Evolutionary conservation across 2,797 vertebrate genomes (phyloP).

Genomic region (Gallinago stenura): DNA sequence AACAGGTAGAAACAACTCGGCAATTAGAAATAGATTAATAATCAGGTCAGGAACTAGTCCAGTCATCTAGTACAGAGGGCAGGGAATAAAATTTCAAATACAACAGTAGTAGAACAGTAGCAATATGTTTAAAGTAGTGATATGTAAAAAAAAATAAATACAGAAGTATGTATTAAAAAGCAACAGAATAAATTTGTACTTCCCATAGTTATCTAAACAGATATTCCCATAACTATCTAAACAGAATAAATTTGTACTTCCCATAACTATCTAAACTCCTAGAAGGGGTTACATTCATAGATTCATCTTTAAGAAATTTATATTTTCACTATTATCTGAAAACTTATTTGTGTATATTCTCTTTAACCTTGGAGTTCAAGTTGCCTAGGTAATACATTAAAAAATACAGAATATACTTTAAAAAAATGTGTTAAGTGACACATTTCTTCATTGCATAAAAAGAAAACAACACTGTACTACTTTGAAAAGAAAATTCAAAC

Average conservation of each 20-base stretch:
- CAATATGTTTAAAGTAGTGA: background rate
- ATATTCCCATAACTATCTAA: background rate
- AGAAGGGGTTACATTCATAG: background rate
- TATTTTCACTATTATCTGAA: background rate
- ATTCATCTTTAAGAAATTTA: background rate
- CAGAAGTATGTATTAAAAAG: background rate
- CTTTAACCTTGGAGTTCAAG: background rate
- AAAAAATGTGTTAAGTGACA: background rate
- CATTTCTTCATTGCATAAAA: background rate
- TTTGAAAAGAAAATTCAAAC: background rate
- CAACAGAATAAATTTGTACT: background rate
- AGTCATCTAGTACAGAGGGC: background rate
- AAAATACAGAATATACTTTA: background rate
- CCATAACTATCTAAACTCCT: background rate
- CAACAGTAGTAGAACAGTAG: background rate
- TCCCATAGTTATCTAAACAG: background rate
- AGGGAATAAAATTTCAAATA: background rate
- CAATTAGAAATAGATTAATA: background rate
- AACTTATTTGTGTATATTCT: background rate
- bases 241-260: background rate
- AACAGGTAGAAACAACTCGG: background rate
- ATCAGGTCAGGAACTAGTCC: background rate
- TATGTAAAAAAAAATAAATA: background rate
- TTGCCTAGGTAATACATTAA: background rate
- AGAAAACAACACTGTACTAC: background rate